A percentile compares a stretch with the other conserved stretches of the same genome.
Evolutionary conservation across 2,797 vertebrate species (phyloP).

Genomic region (Holocentrus rufus): DNA sequence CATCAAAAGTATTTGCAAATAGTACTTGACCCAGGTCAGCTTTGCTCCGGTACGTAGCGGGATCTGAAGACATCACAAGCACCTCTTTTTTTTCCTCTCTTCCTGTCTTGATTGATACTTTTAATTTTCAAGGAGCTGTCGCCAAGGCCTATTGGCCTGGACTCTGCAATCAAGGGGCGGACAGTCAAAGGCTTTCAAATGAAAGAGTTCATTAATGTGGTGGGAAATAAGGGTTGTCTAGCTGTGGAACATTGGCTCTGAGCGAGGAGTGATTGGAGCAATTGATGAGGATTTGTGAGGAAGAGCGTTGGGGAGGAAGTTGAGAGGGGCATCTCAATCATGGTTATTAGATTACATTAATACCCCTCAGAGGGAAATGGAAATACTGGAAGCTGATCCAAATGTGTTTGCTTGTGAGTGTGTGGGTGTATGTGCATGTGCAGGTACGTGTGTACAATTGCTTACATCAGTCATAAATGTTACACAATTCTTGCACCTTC

Average conservation of each 20-base stretch:
- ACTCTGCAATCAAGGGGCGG: constrained; percentile 69
- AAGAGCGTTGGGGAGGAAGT: constrained; percentile 42
- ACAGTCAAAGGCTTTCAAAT: constrained; percentile 75
- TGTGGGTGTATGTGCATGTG: constrained; percentile 12
- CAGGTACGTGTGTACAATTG: neutral
- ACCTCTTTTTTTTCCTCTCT: neutral
- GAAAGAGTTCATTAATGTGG: constrained; percentile 78
- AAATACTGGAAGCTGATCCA: constrained; percentile 46
- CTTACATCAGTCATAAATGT: constrained; percentile 16
- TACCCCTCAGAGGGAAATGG: constrained; percentile 54
- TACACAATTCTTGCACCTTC: constrained; percentile 17
- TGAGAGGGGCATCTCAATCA: constrained; percentile 61
- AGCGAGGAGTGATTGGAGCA: constrained; percentile 69
- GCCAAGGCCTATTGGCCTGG: constrained; percentile 65
- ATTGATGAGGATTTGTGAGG: constrained; percentile 75
- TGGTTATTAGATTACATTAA: constrained; percentile 71
- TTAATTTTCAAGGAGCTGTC: constrained; percentile 79
- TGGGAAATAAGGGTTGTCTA: constrained; percentile 71
- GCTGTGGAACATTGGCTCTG: constrained; percentile 63
- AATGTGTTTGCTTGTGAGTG: constrained; percentile 20
- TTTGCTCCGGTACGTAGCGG: constrained; percentile 14
- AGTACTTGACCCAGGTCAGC: constrained; percentile 17
- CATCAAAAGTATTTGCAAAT: constrained; percentile 25
- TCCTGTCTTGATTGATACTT: constrained; percentile 75
- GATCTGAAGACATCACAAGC: constrained; percentile 41